A percentile compares a stretch with the other conserved stretches of the same genome.
Conservation (phyloP, 2,888 invertebrate genomes). For the Himalopsyche tibetana region DNA sequence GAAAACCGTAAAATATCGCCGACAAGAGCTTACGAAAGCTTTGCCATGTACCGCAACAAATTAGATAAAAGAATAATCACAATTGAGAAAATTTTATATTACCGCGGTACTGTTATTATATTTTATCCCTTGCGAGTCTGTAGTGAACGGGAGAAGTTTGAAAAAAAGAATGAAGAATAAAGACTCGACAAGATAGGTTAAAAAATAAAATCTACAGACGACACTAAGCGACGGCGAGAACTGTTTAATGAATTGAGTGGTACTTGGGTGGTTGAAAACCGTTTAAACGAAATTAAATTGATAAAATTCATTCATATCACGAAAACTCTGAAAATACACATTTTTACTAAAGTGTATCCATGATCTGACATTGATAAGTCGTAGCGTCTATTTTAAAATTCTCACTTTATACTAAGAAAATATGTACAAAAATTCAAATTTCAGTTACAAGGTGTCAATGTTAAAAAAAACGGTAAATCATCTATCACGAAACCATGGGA, state of each 20-base stretch:
- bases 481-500: no score
- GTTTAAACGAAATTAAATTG: background rate
- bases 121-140: background rate
- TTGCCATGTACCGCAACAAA: background rate
- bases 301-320: no score
- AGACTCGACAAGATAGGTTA: conserved; percentile 1
- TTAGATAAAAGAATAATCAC: background rate
- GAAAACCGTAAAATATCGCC: background rate
- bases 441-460: no score
- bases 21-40: conserved; percentile 1
- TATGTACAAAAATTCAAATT: no score
- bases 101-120: background rate
- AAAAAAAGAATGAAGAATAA: background rate
- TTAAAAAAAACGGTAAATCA: no score
- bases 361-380: no score
- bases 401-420: no score
- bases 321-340: no score
- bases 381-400: no score
- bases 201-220: conserved; percentile 32
- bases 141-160: background rate
- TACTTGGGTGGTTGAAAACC: background rate
- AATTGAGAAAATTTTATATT: background rate
- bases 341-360: no score
- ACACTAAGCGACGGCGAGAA: conserved; percentile 10
- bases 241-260: conserved; percentile 25